Evolutionary conservation across 2,113 vertebrate species (phyloP), one percentile per base, ranked within the genome.

Genomic region (Synchiropus splendidus): DNA sequence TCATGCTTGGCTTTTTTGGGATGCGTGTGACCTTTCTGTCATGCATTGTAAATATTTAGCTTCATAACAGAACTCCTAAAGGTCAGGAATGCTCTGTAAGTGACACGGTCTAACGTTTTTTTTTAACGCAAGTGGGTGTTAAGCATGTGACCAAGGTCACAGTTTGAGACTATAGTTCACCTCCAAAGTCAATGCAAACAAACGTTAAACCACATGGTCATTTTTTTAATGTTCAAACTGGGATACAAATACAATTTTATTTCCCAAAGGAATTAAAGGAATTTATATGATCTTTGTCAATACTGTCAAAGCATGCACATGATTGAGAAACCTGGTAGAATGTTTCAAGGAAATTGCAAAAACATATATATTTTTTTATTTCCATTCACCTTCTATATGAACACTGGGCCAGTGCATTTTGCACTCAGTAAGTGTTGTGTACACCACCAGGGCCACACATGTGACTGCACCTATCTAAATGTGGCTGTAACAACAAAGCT

Each of bases 71-170:
- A 51, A 10, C 15, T 46, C 14, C 18, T 31, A 47, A 56, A 57
- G 59, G 42, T 60, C 41, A 57, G 18, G 37, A 45, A 43, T 43
- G 13, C 31, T 15, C 31, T 55, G 54, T 58, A 65, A 64, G 14
- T 18, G 38, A 68, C 51, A 61, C 45, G 16, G 43, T 21, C 14
- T 33, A 31, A 12, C 16, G 21, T 21, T 4, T 14, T 36, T 65
- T 67, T 67, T 44, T 39, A 44, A 52, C 44, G 41, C 27, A 13
- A 47, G 34, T 17, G 13, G 12, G 10, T 8, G 50, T 16, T 38
- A 36, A 54, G 45, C 57, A 40, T 31, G 48, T 61, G 54, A 61
- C 48, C 40, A 30, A 12, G 58, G 56, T 72, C 56, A 15, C 49
- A 49, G 77, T 67, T 64, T 37, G 38, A 37, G 51, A 54, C 44